Evolutionary conservation across 2,888 invertebrate species (phyloP).

Genomic region (Oxyscelio sp.): DNA sequence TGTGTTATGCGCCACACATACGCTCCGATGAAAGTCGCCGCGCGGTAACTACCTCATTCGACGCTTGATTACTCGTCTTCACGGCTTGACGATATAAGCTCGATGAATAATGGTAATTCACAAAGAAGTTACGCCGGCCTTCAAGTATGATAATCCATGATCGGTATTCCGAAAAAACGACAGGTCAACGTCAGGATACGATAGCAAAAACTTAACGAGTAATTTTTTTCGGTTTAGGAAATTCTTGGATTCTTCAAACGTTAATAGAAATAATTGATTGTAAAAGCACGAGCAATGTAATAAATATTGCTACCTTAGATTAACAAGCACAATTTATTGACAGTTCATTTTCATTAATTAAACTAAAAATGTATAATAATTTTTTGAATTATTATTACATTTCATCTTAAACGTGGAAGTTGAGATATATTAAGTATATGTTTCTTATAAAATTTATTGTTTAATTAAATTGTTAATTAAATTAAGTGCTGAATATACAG

Average conservation of each 20-base stretch:
- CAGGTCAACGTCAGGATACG: constrained; percentile 47
- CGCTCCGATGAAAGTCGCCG: constrained; percentile 57
- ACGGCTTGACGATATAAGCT: constrained; percentile 61
- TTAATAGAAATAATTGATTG: constrained; percentile 1
- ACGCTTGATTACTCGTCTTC: constrained; percentile 72
- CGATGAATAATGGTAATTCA: constrained; percentile 72
- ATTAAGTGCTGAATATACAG: too few relatives aligned
- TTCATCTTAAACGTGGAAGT: too few relatives aligned
- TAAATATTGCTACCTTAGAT: too few relatives aligned
- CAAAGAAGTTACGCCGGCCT: constrained; percentile 55
- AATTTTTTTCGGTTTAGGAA: constrained; percentile 13
- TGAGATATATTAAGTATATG: too few relatives aligned
- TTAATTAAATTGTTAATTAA: too few relatives aligned
- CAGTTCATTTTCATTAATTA: too few relatives aligned
- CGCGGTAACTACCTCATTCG: constrained; percentile 65
- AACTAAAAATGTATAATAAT: too few relatives aligned
- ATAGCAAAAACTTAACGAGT: constrained; percentile 46
- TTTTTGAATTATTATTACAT: too few relatives aligned
- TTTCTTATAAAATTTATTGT: too few relatives aligned
- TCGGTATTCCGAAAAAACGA: constrained; percentile 46
- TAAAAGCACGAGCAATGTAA: not conserved
- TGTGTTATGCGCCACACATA: constrained; percentile 54
- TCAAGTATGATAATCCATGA: constrained; percentile 58
- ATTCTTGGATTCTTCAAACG: constrained; percentile 27
- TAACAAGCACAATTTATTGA: too few relatives aligned